phyloP scores from a whole-genome alignment of 1,140 invertebrate species.

The Liolophura sinensis region DNA sequence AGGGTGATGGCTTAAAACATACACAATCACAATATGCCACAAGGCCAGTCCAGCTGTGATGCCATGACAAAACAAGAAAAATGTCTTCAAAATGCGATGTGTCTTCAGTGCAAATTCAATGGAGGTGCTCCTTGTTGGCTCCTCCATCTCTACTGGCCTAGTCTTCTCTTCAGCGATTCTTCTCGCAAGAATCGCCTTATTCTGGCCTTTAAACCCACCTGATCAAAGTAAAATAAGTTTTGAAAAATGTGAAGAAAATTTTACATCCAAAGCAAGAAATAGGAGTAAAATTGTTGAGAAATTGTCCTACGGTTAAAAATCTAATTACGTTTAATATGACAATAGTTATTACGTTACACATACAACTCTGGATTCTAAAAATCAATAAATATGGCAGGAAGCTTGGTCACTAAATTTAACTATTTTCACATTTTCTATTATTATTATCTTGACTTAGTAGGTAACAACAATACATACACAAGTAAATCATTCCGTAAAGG shows the following conservation, averaged over 20 bases:
- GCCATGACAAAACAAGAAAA: slow-evolving; percentile 49
- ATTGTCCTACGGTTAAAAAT: neutral
- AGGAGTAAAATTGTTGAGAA: neutral
- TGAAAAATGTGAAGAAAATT: neutral
- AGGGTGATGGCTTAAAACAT: slow-evolving; percentile 27
- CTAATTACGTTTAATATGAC: neutral
- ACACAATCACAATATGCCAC: slow-evolving; percentile 47
- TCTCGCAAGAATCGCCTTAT: slow-evolving; percentile 37
- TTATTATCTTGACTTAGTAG: too few relatives aligned
- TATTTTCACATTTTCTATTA: too few relatives aligned
- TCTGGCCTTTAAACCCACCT: slow-evolving; percentile 47
- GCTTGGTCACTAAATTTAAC: neutral
- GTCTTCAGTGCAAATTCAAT: slow-evolving; percentile 45
- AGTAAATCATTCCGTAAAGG: too few relatives aligned
- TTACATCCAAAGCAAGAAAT: neutral
- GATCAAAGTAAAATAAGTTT: slow-evolving; percentile 9
- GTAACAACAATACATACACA: too few relatives aligned
- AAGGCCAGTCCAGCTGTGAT: slow-evolving; percentile 43
- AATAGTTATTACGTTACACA: neutral
- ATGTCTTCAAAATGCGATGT: slow-evolving; percentile 37
- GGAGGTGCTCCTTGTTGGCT: slow-evolving; percentile 31
- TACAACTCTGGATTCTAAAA: neutral
- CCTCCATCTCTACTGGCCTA: slow-evolving; percentile 22
- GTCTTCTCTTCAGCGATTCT: slow-evolving; percentile 30
- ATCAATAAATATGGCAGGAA: neutral